Percentiles rank a stretch among this genome's conserved stretches.
phyloP scores from a whole-genome alignment of 2,888 invertebrate genomes.

The Netelia virgata region DNA sequence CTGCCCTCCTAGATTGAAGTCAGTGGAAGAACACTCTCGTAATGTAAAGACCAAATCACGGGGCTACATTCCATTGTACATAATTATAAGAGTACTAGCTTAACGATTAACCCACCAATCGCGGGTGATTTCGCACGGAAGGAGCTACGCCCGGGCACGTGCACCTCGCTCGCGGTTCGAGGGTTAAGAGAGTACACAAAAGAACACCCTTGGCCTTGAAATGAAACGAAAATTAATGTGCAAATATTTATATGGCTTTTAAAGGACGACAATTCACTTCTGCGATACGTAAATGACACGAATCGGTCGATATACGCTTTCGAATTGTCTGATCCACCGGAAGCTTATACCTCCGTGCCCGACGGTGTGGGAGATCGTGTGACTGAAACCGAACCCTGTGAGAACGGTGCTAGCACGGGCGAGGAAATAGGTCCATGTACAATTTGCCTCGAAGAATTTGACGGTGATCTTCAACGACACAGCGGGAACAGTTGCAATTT shows the following conservation, averaged over 20 bases:
- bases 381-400: conserved; percentile 75
- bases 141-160: too few species aligned
- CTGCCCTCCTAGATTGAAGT: conserved; percentile 80
- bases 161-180: too few species aligned
- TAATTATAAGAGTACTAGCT: conserved; percentile 13
- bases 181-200: too few species aligned
- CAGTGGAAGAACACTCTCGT: conserved; percentile 83
- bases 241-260: conserved; percentile 63
- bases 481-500: conserved; percentile 86
- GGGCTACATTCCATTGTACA: conserved; percentile 83
- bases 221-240: conserved; percentile 9
- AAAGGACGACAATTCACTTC: conserved; percentile 86
- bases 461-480: conserved; percentile 86
- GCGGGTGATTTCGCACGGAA: too few species aligned
- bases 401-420: conserved; percentile 74
- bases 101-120: too few species aligned
- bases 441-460: conserved; percentile 88
- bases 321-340: conserved; percentile 83
- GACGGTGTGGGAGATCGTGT: conserved; percentile 77
- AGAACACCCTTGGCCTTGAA: neutral
- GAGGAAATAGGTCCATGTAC: conserved; percentile 85
- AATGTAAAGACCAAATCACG: conserved; percentile 78
- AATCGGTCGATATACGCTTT: conserved; percentile 85
- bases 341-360: conserved; percentile 75
- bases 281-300: conserved; percentile 86